Base-by-base conservation (phyloP, 2,797 vertebrate genomes). In the Falco biarmicus region DNA sequence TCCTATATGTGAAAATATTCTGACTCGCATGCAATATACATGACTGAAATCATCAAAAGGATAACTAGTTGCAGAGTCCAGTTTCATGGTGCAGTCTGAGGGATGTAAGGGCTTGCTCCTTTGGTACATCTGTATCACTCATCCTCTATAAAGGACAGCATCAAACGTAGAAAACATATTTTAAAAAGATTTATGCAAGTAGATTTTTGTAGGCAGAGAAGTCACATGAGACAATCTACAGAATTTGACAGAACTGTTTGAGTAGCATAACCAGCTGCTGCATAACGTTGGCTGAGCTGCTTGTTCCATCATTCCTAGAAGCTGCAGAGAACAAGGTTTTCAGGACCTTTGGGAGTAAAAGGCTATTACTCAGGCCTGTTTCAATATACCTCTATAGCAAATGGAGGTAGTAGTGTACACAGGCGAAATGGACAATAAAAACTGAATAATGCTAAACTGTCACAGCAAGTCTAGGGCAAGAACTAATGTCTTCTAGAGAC, bases 361-460 rank as follows among this genome's bases (percentile, higher is more conserved):
- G 53, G 15, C 68, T 92, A 31, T 92, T 96, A 79, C 48, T 76
- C 70, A 68, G 70, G 14, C n/a, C 45, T 56, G 18, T 87, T 93
- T 89, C 57, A 74, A 34, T 82, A 73, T 48, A 79, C 10, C 18
- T 93, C 18, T 76, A 7, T 4, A 50, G 31, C 19, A 93, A 91
- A 70, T 57, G 37, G 51, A 93, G 13, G 29, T 21, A 79, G 63
- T 26, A 89, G 11, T 64, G 10, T 66, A 83, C 43, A 79, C 18
- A 82, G 73, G 54, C 16, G 86, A 90, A 95, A 93, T 61, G 28
- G 73, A 84, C 41, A 85, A 53, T 68, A 86, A 77, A 87, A 92
- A 63, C 31, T 64, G 66, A 85, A 68, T 82, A 93, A 90, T 56
- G 25, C 15, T 81, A 60, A 94, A 71, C 50, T 89, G 47, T 63